phyloP scores from a whole-genome alignment of 1,140 invertebrate species.

The Drosophila melanogaster region DNA sequence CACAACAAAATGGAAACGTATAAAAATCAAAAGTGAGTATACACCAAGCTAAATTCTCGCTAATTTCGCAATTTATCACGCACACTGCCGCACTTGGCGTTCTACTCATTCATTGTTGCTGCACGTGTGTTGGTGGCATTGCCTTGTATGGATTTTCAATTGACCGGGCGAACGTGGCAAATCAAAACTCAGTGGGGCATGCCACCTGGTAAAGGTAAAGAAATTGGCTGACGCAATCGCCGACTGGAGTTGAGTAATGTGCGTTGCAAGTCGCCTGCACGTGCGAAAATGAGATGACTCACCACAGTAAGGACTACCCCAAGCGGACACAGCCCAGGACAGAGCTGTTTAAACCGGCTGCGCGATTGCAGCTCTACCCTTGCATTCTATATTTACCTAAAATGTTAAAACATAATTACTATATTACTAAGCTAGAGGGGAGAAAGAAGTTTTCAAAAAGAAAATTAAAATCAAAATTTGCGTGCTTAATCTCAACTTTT shows the following conservation, averaged over 20 bases:
- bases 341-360: too few relatives aligned
- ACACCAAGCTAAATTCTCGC: constrained; percentile 2
- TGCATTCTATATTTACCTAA: neutral
- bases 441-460: too few relatives aligned
- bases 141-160: constrained; percentile 30
- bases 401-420: too few relatives aligned
- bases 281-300: constrained; percentile 15
- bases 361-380: neutral
- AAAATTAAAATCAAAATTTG: too few relatives aligned
- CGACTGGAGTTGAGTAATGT: constrained; percentile 38
- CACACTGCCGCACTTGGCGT: constrained; percentile 19
- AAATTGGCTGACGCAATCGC: constrained; percentile 73
- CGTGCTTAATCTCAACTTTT: too few relatives aligned
- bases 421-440: too few relatives aligned
- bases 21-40: constrained; percentile 71
- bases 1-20: constrained; percentile 76
- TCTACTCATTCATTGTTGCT: constrained; percentile 26
- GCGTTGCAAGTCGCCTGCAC: constrained; percentile 43
- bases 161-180: constrained; percentile 65
- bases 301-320: constrained; percentile 3
- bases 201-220: constrained; percentile 50
- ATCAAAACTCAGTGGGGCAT: constrained; percentile 46
- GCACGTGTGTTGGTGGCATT: constrained; percentile 5
- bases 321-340: neutral
- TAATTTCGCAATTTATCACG: constrained; percentile 59